A percentile compares a stretch with the other conserved stretches of the same genome.
These are phyloP conservation scores for Melolontha melolontha DNA, from an alignment of 2,888 invertebrate genomes.

Conservation along the genomic window DNA sequence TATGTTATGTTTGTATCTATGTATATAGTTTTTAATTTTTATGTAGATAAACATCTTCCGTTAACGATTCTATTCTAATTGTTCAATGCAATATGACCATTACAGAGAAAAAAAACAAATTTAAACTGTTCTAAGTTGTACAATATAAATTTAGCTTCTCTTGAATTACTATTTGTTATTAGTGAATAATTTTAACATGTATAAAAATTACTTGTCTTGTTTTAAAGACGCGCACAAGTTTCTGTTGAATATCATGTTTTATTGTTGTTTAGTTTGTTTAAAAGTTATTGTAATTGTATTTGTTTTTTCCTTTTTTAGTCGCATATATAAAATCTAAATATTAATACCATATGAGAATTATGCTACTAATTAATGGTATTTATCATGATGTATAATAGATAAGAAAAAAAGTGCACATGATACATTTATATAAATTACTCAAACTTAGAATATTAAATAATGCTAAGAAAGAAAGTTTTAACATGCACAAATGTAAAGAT, in stretches of 20 bases:
- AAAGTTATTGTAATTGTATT: constrained; percentile 37
- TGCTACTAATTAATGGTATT: constrained; percentile 23
- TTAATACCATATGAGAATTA: constrained; percentile 6
- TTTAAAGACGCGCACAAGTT: constrained; percentile 36
- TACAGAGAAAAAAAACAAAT: constrained; percentile 21
- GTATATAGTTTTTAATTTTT: constrained; percentile 27
- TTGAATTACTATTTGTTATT: constrained; percentile 39
- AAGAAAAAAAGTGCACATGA: constrained; percentile 36
- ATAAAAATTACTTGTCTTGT: constrained; percentile 35
- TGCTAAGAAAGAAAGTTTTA: constrained; percentile 26
- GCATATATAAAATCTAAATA: constrained; percentile 23
- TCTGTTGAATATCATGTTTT: constrained; percentile 21
- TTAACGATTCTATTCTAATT: constrained; percentile 17
- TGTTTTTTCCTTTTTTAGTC: constrained; percentile 27
- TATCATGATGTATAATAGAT: constrained; percentile 14
- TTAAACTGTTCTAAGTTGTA: not conserved
- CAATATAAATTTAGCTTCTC: constrained; percentile 16
- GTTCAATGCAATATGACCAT: constrained; percentile 18
- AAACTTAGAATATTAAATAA: constrained; percentile 23
- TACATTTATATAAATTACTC: constrained; percentile 34
- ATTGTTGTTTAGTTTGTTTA: constrained; percentile 39
- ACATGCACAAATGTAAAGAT: constrained; percentile 33
- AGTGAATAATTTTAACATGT: constrained; percentile 38
- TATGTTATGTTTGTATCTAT: constrained; percentile 34
- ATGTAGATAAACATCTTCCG: constrained; percentile 34